Percentiles rank a stretch among this genome's conserved stretches.
phyloP scores from a whole-genome alignment of 2,888 invertebrate species.

The Sminthurinus aureus region DNA sequence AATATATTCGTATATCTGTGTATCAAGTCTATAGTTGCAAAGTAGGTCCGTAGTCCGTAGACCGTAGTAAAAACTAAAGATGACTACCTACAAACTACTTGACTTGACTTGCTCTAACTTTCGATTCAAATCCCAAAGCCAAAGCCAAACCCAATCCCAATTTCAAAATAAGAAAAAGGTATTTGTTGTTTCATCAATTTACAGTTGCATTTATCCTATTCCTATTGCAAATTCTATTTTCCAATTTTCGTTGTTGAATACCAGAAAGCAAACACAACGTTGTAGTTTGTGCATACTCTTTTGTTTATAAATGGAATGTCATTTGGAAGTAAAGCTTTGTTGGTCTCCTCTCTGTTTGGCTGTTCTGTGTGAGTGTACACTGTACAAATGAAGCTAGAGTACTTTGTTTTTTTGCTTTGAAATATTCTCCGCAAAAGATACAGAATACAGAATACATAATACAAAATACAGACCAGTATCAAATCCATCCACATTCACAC shows the following conservation, averaged over 20 bases:
- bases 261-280: background rate
- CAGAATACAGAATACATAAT: background rate
- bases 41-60: background rate
- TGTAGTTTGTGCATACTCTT: background rate
- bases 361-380: background rate
- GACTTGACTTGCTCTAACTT: no score
- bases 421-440: background rate
- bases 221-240: no score
- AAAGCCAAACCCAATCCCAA: background rate
- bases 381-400: background rate
- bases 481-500: no score
- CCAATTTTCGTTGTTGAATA: background rate
- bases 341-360: background rate
- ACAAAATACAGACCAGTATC: no score
- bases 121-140: background rate
- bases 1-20: no score
- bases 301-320: no score
- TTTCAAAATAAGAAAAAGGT: no score
- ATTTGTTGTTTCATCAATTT: background rate
- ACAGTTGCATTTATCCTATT: background rate
- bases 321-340: no score
- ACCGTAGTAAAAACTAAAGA: no score
- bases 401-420: background rate
- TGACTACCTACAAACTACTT: no score
- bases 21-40: background rate